Base-by-base conservation (phyloP, 1,140 invertebrate genomes). In the Trinorchestia longiramus region DNA sequence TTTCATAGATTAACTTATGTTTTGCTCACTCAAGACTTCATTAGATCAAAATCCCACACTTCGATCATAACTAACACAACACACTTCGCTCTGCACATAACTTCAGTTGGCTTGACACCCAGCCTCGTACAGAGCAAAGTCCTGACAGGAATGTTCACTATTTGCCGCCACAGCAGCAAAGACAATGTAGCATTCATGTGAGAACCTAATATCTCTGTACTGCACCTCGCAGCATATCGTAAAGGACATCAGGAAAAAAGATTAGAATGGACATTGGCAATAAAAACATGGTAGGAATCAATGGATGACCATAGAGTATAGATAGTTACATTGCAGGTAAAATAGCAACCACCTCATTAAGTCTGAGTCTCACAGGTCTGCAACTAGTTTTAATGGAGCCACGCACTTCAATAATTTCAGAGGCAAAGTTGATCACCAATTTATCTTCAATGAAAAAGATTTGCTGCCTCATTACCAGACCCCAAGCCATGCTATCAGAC, bases 391-490 rank as follows among this genome's bases (percentile, higher is more conserved):
- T 23, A 15, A 77, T 36, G 36, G 62, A 77, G 62, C 28, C 8
- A 11, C 62, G 62, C 28, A 77, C 8, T 36, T 19, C 3, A 43
- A 90, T 42, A 90, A 90, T 90, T 90, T 90, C 11, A 42, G 88
- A 41, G 8, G 88, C 36, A 41, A 41, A 42, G 43, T 42, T 90
- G 41, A 90, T 4, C 15, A 43, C 88, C 36, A 41, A 90, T 90
- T 19, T 42, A 90, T 90, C 88, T 42, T 19, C 4, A 36, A 8
- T 43, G 43, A 43, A 90, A 42, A 41, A 41, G 88, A 90, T 90
- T 90, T 42, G 88, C 43, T 90, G 88, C n/a, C 88, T 90, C 88
- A 90, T 90, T 90, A 90, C 88, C 4, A 41, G 62, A 77, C 62
- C 62, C 62, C 62, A 77, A 77, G 62, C 62, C 62, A 77, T 77